Base-by-base conservation (phyloP, 1,140 invertebrate species). In the Cheumatopsyche charites region DNA sequence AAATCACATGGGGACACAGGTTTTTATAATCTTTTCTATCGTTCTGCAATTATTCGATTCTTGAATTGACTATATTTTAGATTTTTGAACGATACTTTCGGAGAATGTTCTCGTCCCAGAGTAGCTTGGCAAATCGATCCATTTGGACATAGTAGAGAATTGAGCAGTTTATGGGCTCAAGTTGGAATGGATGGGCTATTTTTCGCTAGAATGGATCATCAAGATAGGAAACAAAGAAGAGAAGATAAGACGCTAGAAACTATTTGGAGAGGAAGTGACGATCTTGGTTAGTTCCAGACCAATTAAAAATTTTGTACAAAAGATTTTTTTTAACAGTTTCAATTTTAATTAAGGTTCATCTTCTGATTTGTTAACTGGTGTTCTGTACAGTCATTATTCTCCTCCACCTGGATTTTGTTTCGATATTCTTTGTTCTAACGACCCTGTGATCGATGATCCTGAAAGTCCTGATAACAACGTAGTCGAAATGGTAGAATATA, bases 51-150 rank as follows among this genome's bases (percentile, higher is more conserved):
- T n/a, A n/a, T n/a, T n/a, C n/a, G n/a, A n/a, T n/a, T n/a, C n/a
- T n/a, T n/a, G n/a, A n/a, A n/a, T n/a, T 12, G 26, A 2, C 1
- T 2, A 42, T 63, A 17, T 36, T 36, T 0, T 68, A 84, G 83
- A 45, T 82, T 90, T 62, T 79, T 97, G 0, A 90, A 93, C 72
- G 89, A 95, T n/a, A 92, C 90, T 0, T 95, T 97, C 79, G 95
- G 94, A 0, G 82, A 87, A 12, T 97, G 94, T 79, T 94, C 87
- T 0, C 82, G 89, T 12, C 95, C 94, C 0, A 87, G 86, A 25
- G 87, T 95, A 9, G 94, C 91, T 1, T 97, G 95, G 95, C 95
- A 97, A 80, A 96, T 97, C 55, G 94, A 97, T 84, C 94, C 95
- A 0, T 97, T 97, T 78, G 95, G 95, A 0, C 95, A 98, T 79